Conservation (phyloP, 2,888 invertebrate species). For the Pyrrhosoma nymphula region DNA sequence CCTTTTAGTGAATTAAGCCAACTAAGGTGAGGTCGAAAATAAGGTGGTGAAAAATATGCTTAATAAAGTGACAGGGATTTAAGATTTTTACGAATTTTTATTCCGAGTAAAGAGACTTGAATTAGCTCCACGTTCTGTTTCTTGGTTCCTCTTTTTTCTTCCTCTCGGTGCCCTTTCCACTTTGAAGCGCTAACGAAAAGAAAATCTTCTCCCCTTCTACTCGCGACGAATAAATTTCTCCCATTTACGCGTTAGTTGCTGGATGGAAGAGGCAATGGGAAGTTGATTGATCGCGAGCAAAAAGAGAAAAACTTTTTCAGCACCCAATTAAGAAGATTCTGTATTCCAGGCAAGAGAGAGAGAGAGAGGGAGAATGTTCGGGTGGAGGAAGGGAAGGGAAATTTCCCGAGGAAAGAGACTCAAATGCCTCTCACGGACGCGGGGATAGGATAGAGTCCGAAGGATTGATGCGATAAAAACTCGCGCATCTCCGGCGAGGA, state of each 20-base stretch:
- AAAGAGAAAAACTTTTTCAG: background rate
- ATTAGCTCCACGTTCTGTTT: background rate
- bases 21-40: background rate
- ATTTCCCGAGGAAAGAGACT: background rate
- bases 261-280: background rate
- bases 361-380: background rate
- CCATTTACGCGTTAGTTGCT: background rate
- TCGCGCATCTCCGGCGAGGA: background rate
- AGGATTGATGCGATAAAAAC: background rate
- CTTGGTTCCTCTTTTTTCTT: background rate
- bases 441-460: no score
- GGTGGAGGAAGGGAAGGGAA: background rate
- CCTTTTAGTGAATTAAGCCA: background rate
- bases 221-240: background rate
- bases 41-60: background rate
- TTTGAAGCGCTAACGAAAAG: background rate
- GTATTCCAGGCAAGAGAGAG: background rate
- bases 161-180: background rate
- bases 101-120: background rate
- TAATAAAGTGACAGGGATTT: background rate
- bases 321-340: background rate
- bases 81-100: background rate
- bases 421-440: background rate
- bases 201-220: background rate
- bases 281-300: slow-evolving; percentile 1